phyloP scores from a whole-genome alignment of 2,797 vertebrate genomes.

The Lepilemur septentrionalis region DNA sequence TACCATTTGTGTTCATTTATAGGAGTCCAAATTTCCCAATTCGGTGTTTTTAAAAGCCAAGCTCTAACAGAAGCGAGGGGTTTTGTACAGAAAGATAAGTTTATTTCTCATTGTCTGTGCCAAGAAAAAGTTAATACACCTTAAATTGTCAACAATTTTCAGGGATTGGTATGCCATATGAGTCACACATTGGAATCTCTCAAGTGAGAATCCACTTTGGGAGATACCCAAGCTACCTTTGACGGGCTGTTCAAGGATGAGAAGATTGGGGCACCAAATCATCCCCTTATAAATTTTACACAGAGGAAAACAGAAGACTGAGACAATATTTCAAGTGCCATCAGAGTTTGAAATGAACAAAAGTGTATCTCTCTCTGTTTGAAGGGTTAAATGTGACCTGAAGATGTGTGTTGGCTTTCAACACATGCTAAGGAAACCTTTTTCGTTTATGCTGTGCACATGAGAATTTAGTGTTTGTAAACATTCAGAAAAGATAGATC shows the following conservation, averaged over 20 bases:
- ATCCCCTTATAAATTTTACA: not conserved
- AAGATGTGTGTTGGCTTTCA: not conserved
- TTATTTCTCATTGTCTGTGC: not conserved
- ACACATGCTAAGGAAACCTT: not conserved
- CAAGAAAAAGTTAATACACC: not conserved
- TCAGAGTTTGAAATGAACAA: not conserved
- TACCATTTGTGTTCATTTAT: slow-evolving; percentile 32
- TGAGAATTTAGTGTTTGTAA: not conserved
- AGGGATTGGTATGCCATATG: not conserved
- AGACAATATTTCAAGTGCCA: not conserved
- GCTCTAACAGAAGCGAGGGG: not conserved
- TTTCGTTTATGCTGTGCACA: not conserved
- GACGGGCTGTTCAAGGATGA: not conserved
- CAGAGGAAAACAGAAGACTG: not conserved
- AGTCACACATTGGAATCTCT: not conserved
- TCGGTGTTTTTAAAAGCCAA: slow-evolving; percentile 8
- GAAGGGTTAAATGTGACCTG: not conserved
- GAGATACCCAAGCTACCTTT: not conserved
- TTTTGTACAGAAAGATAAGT: not conserved
- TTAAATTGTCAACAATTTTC: not conserved
- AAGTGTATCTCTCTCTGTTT: not conserved
- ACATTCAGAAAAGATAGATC: not conserved
- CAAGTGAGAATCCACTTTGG: not conserved
- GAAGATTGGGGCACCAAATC: not conserved
- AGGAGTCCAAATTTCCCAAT: not conserved